Conservation (phyloP, 2,888 invertebrate genomes). For the Gastracanthus pulcherrimus region DNA sequence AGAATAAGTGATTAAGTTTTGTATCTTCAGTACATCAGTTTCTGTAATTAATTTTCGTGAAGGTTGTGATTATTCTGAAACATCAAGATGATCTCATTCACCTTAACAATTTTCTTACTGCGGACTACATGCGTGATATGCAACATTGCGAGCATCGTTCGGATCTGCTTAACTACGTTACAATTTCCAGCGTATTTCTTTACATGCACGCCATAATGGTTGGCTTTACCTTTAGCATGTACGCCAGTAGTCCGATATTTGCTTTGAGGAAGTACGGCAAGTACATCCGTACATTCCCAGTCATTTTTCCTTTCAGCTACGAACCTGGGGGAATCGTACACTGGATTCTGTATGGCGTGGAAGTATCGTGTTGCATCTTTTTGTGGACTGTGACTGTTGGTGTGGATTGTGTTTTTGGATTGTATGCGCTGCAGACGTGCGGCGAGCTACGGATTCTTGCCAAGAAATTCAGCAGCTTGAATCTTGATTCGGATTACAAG, state of each 20-base stretch:
- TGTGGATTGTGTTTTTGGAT: conserved; percentile 63
- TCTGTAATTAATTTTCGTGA: not conserved
- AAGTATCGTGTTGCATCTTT: not conserved
- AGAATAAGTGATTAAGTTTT: not conserved
- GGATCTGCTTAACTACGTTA: not conserved
- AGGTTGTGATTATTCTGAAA: not conserved
- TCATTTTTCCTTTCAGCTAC: conserved; percentile 59
- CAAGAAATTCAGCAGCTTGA: conserved; percentile 41
- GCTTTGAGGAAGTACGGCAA: not conserved
- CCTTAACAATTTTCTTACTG: not conserved
- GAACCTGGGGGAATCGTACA: conserved; percentile 54
- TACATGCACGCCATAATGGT: not conserved
- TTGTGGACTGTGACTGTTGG: not conserved
- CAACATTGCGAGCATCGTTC: not conserved
- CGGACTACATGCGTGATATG: not conserved
- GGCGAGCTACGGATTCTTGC: conserved; percentile 60
- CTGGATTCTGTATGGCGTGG: conserved; percentile 9
- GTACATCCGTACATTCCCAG: conserved; percentile 53
- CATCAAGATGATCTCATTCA: not conserved
- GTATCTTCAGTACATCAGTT: not conserved
- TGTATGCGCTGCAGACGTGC: conserved; percentile 63
- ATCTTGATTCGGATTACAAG: conserved; percentile 16
- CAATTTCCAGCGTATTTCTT: not conserved
- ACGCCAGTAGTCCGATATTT: not conserved
- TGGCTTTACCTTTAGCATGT: not conserved